Conservation (phyloP, 2,113 vertebrate genomes). For the Pterocles gutturalis region DNA sequence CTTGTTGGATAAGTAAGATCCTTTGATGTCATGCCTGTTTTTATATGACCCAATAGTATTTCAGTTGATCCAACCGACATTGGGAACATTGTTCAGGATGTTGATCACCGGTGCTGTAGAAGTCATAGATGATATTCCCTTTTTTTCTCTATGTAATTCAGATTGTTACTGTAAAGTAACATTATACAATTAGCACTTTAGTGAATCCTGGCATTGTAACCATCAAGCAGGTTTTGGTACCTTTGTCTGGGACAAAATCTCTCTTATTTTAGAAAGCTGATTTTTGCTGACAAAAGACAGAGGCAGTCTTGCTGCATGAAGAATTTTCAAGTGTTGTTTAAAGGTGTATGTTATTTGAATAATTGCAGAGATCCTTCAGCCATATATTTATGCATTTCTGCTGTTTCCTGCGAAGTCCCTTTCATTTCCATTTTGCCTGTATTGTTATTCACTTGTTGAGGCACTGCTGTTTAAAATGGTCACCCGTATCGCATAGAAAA, state of each 20-base stretch:
- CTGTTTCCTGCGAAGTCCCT: not conserved
- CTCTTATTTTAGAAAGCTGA: not conserved
- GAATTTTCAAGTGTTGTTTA: not conserved
- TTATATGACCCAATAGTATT: not conserved
- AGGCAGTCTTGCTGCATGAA: not conserved
- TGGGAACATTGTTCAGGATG: not conserved
- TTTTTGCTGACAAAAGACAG: not conserved
- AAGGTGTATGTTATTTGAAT: not conserved
- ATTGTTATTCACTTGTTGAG: not conserved
- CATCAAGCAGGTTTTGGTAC: not conserved
- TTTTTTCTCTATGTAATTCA: not conserved
- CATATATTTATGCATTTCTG: not conserved
- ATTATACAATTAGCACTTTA: not conserved
- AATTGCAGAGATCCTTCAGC: not conserved
- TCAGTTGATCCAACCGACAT: not conserved
- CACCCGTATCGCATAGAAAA: not conserved
- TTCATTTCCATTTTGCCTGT: not conserved
- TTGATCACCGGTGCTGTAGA: not conserved
- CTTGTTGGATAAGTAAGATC: not conserved
- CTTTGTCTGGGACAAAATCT: not conserved
- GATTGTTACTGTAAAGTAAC: not conserved
- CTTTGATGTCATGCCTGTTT: not conserved
- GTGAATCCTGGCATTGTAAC: not conserved
- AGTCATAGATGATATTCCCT: not conserved
- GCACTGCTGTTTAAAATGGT: not conserved